These are phyloP conservation scores for Macrostomum lignano DNA, from an alignment of 1,140 invertebrate genomes.

Conservation along the genomic window DNA sequence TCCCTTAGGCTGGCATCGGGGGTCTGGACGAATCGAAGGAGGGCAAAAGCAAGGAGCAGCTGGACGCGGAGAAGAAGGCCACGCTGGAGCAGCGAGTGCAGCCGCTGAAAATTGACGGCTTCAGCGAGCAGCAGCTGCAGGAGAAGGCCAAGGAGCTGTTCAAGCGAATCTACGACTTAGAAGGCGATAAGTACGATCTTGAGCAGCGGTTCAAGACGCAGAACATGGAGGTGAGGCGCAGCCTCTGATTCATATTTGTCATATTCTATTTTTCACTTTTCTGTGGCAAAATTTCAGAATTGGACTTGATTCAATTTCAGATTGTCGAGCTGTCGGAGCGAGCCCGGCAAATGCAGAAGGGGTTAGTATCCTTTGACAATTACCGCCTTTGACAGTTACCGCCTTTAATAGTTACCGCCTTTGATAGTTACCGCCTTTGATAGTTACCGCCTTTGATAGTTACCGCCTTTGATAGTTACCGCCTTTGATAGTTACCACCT, in stretches of 20 bases:
- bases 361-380: too few relatives aligned
- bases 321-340: slow-evolving; percentile 25
- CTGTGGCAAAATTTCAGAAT: too few relatives aligned
- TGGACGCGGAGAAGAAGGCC: slow-evolving; percentile 92
- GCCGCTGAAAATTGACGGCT: slow-evolving; percentile 50
- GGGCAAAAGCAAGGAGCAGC: slow-evolving; percentile 96
- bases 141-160: slow-evolving; percentile 70
- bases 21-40: too few relatives aligned
- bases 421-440: too few relatives aligned
- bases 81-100: slow-evolving; percentile 79
- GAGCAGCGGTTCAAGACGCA: slow-evolving; percentile 94
- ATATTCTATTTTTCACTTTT: slow-evolving; percentile 4
- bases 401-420: too few relatives aligned
- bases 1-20: too few relatives aligned
- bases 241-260: too few relatives aligned
- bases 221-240: slow-evolving; percentile 97
- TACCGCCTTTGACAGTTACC: too few relatives aligned
- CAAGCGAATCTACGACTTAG: slow-evolving; percentile 70
- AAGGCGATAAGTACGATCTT: slow-evolving; percentile 96
- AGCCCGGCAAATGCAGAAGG: slow-evolving; percentile 26
- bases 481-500: too few relatives aligned
- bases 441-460: too few relatives aligned
- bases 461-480: too few relatives aligned
- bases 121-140: slow-evolving; percentile 48
- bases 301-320: too few relatives aligned